phyloP scores from a whole-genome alignment of 2,113 vertebrate species.

The Leptobrachium ailaonicum region DNA sequence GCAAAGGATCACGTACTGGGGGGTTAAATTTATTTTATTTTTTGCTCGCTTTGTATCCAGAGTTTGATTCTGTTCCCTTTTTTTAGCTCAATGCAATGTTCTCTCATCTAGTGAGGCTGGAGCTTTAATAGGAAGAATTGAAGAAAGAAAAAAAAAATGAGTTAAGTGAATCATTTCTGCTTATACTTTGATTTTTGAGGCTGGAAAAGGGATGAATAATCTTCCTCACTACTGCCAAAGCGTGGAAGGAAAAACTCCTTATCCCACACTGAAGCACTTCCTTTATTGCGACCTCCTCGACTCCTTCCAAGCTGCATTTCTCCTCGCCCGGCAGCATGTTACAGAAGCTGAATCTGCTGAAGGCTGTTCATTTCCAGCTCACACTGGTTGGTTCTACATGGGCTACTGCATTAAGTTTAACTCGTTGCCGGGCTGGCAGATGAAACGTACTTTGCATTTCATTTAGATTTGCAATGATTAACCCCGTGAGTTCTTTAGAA shows the following conservation, averaged over 20 bases:
- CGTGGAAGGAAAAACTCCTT: constrained; percentile 37
- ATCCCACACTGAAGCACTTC: constrained; percentile 34
- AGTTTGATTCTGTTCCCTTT: no score
- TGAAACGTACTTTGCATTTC: no score
- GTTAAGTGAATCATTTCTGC: constrained; percentile 32
- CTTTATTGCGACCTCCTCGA: constrained; percentile 43
- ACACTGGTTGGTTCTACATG: neutral
- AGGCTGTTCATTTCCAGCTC: neutral
- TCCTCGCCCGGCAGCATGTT: neutral
- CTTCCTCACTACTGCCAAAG: constrained; percentile 21
- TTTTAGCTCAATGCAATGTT: no score
- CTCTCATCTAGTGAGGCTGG: neutral
- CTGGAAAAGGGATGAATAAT: constrained; percentile 45
- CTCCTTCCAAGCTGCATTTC: constrained; percentile 24
- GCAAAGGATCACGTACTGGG: no score
- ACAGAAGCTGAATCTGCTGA: constrained; percentile 1
- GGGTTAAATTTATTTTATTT: no score
- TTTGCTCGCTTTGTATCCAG: no score
- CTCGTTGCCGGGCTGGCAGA: no score
- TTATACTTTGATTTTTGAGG: constrained; percentile 24
- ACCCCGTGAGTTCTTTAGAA: no score
- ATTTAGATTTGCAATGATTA: no score
- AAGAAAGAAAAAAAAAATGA: neutral
- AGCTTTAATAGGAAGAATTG: constrained; percentile 18
- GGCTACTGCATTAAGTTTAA: neutral